Evolutionary conservation across 2,888 invertebrate species (phyloP), one percentile per base, ranked within the genome.

Genomic region (Orthonevra nobilis): DNA sequence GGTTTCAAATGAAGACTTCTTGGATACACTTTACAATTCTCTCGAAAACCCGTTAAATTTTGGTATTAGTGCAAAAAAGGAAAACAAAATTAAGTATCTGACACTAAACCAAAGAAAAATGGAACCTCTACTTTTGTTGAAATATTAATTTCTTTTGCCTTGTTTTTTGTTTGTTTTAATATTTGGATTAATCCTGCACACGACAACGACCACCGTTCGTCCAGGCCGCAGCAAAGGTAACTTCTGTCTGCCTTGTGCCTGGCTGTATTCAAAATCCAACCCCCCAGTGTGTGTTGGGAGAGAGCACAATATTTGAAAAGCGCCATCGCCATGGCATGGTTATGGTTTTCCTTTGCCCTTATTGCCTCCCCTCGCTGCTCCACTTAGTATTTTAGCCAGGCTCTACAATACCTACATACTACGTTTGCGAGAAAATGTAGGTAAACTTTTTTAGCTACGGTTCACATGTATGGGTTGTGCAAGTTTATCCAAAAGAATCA

Each of bases 181-280:
- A 64, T 81, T 82, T 68, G 63, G 79, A 79, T 79, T 69, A 81
- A 77, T 81, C 82, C 77, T 83, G 81, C 77, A 82, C 70, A 70
- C 81, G 68, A 64, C 72, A 85, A 85, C 86, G 86, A 84, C 84
- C 85, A 86, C 86, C 87, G 87, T 85, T 88, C 89, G 88, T 88
- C 89, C 88, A 88, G 88, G 87, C 88, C 88, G 88, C 86, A 87
- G 87, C 88, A 89, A 89, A 88, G 89, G 88, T 88, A 88, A 87
- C 87, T 88, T 89, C 87, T 87, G 87, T 89, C 89, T 89, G 88
- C 72, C 58, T 46, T 69, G 58, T 77, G 68, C 74, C 81, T 64
- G 48, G 79, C 38, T 81, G 79, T 82, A 79, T 81, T 82, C 81
- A 60, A 82, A 81, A 81, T 81, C 77, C 72, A 73, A 82, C 81